Evolutionary conservation across 2,113 vertebrate genomes (phyloP), one percentile per base, ranked within the genome.

Genomic region (Alces alces): DNA sequence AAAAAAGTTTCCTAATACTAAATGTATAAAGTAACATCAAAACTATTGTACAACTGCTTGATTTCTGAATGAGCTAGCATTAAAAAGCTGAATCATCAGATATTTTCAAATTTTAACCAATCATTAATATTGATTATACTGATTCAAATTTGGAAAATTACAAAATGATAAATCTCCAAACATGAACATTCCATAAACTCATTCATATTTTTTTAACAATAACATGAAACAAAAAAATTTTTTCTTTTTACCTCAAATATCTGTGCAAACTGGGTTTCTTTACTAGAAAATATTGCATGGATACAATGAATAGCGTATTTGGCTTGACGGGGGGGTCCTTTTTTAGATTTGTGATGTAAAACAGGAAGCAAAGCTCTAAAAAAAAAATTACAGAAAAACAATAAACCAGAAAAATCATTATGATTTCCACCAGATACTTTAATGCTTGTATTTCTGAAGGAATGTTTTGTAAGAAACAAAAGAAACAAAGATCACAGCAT

Each of bases 301-400:
- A 99, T 99, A 98, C 99, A 99, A 98, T 99, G 99, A 98, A 99
- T 99, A 96, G 99, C 99, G 64, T 99, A 99, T 98, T 99, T 99
- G 98, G 99, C 99, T 98, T 99, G 99, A 80, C 99, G 99, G 86
- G 99, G 99, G 2, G 99, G 99, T 93, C 99, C 99, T 97, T 99
- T 99, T 98, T 99, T 99, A 96, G 99, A 99, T 98, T 99, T 99
- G 96, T 99, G 99, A 98, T 99, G 99, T 95, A 99, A 99, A 96
- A 99, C 99, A 45, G 99, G 99, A 98, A 99, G 99, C 97, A 99
- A 98, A 96, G 99, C 99, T 97, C 99, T 99, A 86, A 80, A 97
- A 98, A 96, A 9, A 33, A 39, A 91, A 88, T 50, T 2, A 84
- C 15, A 89, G 30, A 93, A 83, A 97, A 96, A 61, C 25, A 89